Evolutionary conservation across 2,113 vertebrate species (phyloP).

Genomic region (Burhinus bistriatus): DNA sequence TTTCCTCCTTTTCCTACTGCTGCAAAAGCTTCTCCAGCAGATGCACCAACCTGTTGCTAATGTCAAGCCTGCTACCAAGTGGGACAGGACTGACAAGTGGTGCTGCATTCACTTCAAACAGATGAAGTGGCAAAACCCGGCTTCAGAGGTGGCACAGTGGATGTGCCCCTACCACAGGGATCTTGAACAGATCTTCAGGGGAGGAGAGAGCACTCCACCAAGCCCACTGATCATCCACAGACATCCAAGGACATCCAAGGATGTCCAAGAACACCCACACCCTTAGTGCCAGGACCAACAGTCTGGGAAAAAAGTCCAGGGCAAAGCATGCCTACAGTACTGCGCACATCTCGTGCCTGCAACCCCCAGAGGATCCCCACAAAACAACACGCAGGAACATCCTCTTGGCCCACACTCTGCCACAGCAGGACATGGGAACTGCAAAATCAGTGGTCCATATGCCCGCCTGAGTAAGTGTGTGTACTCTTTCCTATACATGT

Average conservation of each 20-base stretch:
- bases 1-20: neutral
- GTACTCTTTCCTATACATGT: accelerated
- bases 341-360: neutral
- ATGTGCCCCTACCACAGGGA: neutral
- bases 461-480: accelerated
- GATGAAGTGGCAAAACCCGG: neutral
- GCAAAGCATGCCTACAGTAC: neutral
- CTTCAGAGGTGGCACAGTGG: neutral
- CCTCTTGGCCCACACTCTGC: neutral
- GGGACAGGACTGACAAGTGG: neutral
- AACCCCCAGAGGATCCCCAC: accelerated
- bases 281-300: neutral
- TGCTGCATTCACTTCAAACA: neutral
- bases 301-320: neutral
- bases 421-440: neutral
- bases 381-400: neutral
- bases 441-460: neutral
- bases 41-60: neutral
- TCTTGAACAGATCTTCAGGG: neutral
- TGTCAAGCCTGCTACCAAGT: neutral
- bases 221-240: neutral
- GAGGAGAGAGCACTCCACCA: neutral
- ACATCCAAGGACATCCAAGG: neutral
- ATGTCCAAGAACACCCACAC: too few species aligned
- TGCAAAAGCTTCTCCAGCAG: neutral